phyloP scores from a whole-genome alignment of 2,888 invertebrate genomes.

The Ceramica pisi region DNA sequence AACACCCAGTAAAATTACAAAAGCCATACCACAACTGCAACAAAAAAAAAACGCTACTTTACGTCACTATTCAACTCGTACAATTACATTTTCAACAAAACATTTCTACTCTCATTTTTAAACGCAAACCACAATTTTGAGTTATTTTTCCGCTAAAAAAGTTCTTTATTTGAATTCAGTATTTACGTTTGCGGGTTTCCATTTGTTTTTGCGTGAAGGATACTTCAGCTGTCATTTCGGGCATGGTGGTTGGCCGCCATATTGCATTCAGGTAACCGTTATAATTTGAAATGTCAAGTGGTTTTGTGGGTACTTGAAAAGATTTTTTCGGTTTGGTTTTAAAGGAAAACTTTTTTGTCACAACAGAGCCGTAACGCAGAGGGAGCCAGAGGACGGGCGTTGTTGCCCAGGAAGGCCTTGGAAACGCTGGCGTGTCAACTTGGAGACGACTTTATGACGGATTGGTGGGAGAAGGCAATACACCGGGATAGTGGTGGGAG shows the following conservation, averaged over 20 bases:
- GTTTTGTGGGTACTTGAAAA: neutral
- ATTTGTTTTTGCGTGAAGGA: slow-evolving; percentile 39
- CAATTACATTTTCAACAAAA: slow-evolving; percentile 45
- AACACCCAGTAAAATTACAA: neutral
- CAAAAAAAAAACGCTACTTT: slow-evolving; percentile 1
- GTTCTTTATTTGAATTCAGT: slow-evolving; percentile 21
- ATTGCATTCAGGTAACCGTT: slow-evolving; percentile 34
- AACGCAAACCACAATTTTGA: neutral
- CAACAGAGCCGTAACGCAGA: too few relatives aligned
- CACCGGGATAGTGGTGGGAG: too few relatives aligned
- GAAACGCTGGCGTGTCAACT: too few relatives aligned
- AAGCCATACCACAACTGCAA: neutral
- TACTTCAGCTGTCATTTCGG: slow-evolving; percentile 29
- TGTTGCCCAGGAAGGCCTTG: too few relatives aligned
- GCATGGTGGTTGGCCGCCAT: slow-evolving; percentile 35
- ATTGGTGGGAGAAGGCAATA: too few relatives aligned
- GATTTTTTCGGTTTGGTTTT: neutral
- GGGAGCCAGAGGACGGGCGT: too few relatives aligned
- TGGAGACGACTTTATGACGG: too few relatives aligned
- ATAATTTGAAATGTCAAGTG: slow-evolving; percentile 26
- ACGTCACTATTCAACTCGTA: slow-evolving; percentile 20
- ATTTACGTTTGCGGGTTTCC: slow-evolving; percentile 29
- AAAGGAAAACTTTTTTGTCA: too few relatives aligned
- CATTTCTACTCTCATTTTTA: slow-evolving; percentile 19
- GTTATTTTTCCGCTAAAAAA: slow-evolving; percentile 10